phyloP scores from a whole-genome alignment of 2,113 vertebrate genomes.

The Charadrius vociferus region DNA sequence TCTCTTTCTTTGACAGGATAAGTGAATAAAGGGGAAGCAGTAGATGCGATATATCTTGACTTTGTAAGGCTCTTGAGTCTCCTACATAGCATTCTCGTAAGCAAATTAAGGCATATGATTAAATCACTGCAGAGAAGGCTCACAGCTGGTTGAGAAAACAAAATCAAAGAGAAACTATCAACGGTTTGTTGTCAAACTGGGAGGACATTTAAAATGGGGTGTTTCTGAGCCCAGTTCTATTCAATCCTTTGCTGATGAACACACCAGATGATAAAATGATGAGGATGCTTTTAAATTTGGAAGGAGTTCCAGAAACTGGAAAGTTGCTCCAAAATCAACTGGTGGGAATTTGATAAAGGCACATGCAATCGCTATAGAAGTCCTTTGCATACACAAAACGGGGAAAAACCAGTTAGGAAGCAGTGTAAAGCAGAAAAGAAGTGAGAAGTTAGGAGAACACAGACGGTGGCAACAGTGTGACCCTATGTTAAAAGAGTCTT shows the following conservation, averaged over 20 bases:
- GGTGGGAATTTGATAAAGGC: not conserved
- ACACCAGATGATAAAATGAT: not conserved
- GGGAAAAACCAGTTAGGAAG: not conserved
- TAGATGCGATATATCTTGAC: conserved; percentile 60
- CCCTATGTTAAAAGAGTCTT: not conserved
- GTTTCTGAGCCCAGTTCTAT: not conserved
- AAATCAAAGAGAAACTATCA: conserved; percentile 10
- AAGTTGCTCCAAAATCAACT: not conserved
- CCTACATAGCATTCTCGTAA: conserved; percentile 28
- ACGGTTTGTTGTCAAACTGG: not conserved
- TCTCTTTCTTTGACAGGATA: conserved; percentile 63
- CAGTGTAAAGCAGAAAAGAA: not conserved
- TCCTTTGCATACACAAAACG: not conserved
- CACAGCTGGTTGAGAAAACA: conserved; percentile 31
- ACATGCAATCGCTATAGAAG: not conserved
- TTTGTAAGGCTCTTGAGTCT: conserved; percentile 30
- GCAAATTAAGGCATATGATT: conserved; percentile 56
- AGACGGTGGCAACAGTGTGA: not conserved
- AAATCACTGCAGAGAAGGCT: conserved; percentile 49
- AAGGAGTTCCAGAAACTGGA: not conserved
- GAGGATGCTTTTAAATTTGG: not conserved
- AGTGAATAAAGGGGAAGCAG: conserved; percentile 54
- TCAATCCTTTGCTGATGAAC: not conserved
- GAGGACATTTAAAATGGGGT: not conserved
- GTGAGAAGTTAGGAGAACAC: not conserved